Conservation (phyloP, 2,113 vertebrate species). For the Eonycteris spelaea region DNA sequence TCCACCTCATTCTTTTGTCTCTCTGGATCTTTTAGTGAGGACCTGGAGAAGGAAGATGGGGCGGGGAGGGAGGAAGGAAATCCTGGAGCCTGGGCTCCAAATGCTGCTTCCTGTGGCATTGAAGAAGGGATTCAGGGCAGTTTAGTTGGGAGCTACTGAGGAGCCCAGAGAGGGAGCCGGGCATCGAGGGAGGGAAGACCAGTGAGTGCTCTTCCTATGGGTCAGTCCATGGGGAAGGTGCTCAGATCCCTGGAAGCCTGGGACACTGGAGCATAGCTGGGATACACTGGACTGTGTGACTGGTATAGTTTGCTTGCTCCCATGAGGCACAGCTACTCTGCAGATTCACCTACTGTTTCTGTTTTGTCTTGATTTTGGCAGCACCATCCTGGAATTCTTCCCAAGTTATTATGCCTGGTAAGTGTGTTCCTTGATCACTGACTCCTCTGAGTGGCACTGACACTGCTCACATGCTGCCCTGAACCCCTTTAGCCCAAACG, state of each 20-base stretch:
- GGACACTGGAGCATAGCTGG: not conserved
- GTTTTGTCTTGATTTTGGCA: slow-evolving; percentile 32
- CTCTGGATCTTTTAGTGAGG: not conserved
- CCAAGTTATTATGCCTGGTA: slow-evolving; percentile 35
- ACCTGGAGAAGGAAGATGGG: not conserved
- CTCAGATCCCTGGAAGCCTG: not conserved
- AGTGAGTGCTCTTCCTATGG: not conserved
- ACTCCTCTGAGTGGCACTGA: not conserved
- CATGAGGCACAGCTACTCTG: not conserved
- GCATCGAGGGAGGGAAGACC: fast-evolving
- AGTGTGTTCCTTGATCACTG: not conserved
- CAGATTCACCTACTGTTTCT: not conserved
- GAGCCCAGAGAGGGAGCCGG: not conserved
- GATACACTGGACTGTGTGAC: not conserved
- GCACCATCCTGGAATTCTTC: slow-evolving; percentile 48
- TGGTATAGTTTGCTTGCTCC: not conserved
- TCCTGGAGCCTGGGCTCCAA: not conserved
- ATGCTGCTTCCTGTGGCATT: not conserved
- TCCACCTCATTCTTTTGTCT: not conserved
- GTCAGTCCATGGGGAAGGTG: not conserved
- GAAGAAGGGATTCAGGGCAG: not conserved
- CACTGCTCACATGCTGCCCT: not conserved
- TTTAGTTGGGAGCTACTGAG: not conserved
- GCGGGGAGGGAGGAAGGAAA: not conserved
- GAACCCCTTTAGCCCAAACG: not conserved